Base-by-base conservation (phyloP, 1,140 invertebrate genomes). In the Cyrtorhinus lividipennis region DNA sequence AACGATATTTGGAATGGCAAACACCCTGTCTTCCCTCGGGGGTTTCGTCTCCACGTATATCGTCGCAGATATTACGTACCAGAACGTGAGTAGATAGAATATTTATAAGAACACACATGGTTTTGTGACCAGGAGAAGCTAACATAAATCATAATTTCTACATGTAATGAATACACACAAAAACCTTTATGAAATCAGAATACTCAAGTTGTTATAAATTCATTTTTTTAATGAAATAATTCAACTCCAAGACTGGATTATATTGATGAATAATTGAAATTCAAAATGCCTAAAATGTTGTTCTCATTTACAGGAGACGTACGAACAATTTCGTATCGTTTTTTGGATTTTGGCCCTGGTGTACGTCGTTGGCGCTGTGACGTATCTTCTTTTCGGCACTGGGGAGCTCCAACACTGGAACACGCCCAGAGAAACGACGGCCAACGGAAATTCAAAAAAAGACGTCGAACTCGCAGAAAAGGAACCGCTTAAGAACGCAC, bases 1-100 rank as follows among this genome's bases (percentile, higher is more conserved):
- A 61, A 90, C 87, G 1, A 86, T 95, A 62, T 93, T 94, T 74
- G 92, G 91, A 10, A 80, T 95, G 70, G 88, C 90, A 3, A 95
- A 95, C 71, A 93, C 90, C 0, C 72, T 94, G 59, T 92, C 90
- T 0, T 93, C 90, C 0, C 76, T 92, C 53, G 90, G 91, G 20
- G 92, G 92, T 22, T 93, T 86, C 71, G 69, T 94, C 0, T 92
- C 89, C 27, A 86, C 89, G 0, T 81, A 80, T 68, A 84, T 94
- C 76, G 89, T 92, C n/a, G 90, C 88, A 22, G 76, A 79, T 24
- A 76, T 95, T 13, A 93, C 90, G 1, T 80, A 84, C 26, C 71
- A 85, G 3, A 80, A 88, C 68, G 82, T 84, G 72, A 81, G 79
- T 74, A 57, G 45, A 12, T 26, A 30, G 8, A 15, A 18, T n/a